These are phyloP conservation scores for Hyperoplus lanceolatus DNA, from an alignment of 2,797 vertebrate species.

Conservation along the genomic window DNA sequence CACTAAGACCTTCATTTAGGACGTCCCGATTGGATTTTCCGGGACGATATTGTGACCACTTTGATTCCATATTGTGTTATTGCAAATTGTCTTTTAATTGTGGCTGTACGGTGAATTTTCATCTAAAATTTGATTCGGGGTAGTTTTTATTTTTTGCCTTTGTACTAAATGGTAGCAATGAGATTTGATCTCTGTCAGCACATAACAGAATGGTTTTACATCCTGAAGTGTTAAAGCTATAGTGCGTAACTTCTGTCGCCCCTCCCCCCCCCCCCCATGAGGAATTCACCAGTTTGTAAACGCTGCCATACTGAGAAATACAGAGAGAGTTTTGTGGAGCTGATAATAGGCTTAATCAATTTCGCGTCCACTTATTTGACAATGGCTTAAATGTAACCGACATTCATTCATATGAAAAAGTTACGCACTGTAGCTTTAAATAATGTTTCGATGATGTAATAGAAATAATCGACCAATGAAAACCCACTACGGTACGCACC, in stretches of 20 bases:
- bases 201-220: background rate
- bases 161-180: background rate
- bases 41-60: slow-evolving; percentile 28
- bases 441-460: background rate
- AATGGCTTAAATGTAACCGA: too few relatives aligned
- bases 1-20: slow-evolving; percentile 5
- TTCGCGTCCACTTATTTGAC: too few relatives aligned
- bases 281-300: too few relatives aligned
- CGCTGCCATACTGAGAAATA: too few relatives aligned
- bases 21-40: slow-evolving; percentile 14
- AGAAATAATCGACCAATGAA: slow-evolving; percentile 41
- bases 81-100: slow-evolving; percentile 13
- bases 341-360: too few relatives aligned
- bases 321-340: too few relatives aligned
- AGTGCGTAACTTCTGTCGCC: background rate
- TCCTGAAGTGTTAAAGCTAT: background rate
- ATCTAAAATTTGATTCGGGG: slow-evolving; percentile 20
- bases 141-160: slow-evolving; percentile 10
- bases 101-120: slow-evolving; percentile 2
- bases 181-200: slow-evolving; percentile 30
- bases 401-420: too few relatives aligned
- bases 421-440: too few relatives aligned
- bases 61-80: background rate
- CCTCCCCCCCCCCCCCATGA: background rate
- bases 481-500: slow-evolving; percentile 62